Conservation (phyloP, 2,113 vertebrate genomes). For the Marcusenius ussheri region DNA sequence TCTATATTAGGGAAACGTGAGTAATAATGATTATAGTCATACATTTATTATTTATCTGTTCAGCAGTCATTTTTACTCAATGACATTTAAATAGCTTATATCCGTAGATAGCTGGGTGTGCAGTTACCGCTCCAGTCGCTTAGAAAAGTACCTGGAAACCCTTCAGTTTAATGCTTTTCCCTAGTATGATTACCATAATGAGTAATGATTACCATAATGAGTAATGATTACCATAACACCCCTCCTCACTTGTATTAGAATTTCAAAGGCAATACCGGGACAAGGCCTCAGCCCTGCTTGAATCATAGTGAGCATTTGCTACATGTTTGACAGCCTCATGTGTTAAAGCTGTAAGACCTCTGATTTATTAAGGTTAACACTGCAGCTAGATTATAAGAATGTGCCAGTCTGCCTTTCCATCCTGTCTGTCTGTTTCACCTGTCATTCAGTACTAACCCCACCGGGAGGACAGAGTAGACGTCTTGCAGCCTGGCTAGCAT, state of each 20-base stretch:
- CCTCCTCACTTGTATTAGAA: neutral
- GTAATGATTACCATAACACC: neutral
- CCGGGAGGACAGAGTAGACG: neutral
- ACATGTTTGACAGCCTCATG: neutral
- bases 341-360: neutral
- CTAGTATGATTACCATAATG: neutral
- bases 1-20: neutral
- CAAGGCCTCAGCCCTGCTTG: neutral
- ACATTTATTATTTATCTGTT: conserved; percentile 2
- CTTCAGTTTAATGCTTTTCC: neutral
- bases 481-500: conserved; percentile 21
- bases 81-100: neutral
- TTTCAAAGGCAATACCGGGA: neutral
- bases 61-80: neutral
- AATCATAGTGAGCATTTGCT: neutral
- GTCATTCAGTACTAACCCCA: neutral
- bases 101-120: neutral
- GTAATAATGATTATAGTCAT: neutral
- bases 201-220: neutral
- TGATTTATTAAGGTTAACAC: neutral
- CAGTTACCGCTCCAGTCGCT: neutral
- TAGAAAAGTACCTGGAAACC: neutral
- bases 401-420: neutral
- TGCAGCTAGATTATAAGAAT: neutral
- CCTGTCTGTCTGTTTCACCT: neutral